phyloP scores from a whole-genome alignment of 2,888 invertebrate genomes.

The Nasonia oneida region DNA sequence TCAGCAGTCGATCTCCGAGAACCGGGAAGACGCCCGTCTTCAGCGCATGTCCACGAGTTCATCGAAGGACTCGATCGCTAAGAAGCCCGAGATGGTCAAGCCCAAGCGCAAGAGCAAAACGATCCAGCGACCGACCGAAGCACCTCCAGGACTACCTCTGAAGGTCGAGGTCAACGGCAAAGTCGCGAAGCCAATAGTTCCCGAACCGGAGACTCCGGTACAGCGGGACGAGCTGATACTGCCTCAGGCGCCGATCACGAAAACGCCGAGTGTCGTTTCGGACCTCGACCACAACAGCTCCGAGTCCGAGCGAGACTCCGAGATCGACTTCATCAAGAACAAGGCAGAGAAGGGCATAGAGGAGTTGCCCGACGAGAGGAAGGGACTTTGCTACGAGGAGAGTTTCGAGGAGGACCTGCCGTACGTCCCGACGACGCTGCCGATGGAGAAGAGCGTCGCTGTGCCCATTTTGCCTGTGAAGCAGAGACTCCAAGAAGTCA shows the following conservation, averaged over 20 bases:
- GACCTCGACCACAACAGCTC: slow-evolving; percentile 80
- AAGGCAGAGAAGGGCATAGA: slow-evolving; percentile 80
- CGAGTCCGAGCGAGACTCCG: slow-evolving; percentile 87
- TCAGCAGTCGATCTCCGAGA: slow-evolving; percentile 28
- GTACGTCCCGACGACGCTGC: slow-evolving; percentile 94
- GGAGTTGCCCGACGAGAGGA: slow-evolving; percentile 84
- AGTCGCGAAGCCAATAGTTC: slow-evolving; percentile 16
- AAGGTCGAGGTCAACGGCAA: slow-evolving; percentile 57
- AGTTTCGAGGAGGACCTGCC: slow-evolving; percentile 92
- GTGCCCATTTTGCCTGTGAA: slow-evolving; percentile 90
- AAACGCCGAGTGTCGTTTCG: slow-evolving; percentile 72
- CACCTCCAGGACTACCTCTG: slow-evolving; percentile 18
- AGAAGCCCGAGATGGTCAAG: slow-evolving; percentile 71
- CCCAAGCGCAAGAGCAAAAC: slow-evolving; percentile 72
- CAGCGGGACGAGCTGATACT: slow-evolving; percentile 30
- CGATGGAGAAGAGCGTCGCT: slow-evolving; percentile 90
- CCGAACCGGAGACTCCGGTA: slow-evolving; percentile 12
- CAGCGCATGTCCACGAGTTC: slow-evolving; percentile 67
- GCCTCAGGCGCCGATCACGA: slow-evolving; percentile 65
- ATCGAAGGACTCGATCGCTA: slow-evolving; percentile 68
- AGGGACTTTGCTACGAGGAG: slow-evolving; percentile 89
- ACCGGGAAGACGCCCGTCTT: slow-evolving; percentile 50
- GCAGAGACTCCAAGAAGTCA: slow-evolving; percentile 81
- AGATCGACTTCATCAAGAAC: slow-evolving; percentile 80
- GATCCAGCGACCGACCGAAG: slow-evolving; percentile 41